Conservation (phyloP, 35 echinoderm and acorn worm species). For the Stichopus chloronotus region DNA sequence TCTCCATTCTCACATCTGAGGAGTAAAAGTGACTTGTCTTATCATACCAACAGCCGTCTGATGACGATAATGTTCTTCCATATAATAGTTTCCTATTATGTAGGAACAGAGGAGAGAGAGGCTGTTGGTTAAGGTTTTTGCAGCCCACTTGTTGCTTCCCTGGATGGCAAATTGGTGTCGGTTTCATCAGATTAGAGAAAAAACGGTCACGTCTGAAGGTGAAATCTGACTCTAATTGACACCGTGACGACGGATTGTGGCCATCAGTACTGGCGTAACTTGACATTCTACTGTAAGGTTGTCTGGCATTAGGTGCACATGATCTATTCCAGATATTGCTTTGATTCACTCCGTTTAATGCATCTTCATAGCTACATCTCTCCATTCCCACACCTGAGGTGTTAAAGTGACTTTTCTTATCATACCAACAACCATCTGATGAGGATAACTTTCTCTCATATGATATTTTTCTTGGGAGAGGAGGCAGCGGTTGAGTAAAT, state of each 20-base stretch:
- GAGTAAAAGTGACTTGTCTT: neutral
- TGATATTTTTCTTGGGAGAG: neutral
- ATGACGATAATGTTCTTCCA: neutral
- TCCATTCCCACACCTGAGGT: neutral
- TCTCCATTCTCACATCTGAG: neutral
- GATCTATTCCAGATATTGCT: neutral
- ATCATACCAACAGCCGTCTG: neutral
- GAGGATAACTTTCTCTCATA: neutral
- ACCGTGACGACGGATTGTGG: neutral
- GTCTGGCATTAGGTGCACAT: neutral
- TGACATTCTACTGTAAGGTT: neutral
- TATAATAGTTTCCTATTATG: neutral
- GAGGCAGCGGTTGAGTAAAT: neutral
- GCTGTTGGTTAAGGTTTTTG: too few species aligned
- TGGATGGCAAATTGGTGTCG: neutral
- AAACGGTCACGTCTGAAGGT: constrained; percentile 16
- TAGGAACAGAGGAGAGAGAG: too few species aligned
- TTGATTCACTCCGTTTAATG: neutral
- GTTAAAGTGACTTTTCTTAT: neutral
- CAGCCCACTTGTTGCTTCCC: neutral
- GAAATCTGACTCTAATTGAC: constrained; percentile 13
- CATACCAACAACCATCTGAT: neutral
- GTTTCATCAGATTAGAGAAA: constrained; percentile 33
- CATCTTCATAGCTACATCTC: neutral
- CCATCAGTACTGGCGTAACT: neutral